phyloP scores from a whole-genome alignment of 1,140 invertebrate genomes.

The Penaeus chinensis region DNA sequence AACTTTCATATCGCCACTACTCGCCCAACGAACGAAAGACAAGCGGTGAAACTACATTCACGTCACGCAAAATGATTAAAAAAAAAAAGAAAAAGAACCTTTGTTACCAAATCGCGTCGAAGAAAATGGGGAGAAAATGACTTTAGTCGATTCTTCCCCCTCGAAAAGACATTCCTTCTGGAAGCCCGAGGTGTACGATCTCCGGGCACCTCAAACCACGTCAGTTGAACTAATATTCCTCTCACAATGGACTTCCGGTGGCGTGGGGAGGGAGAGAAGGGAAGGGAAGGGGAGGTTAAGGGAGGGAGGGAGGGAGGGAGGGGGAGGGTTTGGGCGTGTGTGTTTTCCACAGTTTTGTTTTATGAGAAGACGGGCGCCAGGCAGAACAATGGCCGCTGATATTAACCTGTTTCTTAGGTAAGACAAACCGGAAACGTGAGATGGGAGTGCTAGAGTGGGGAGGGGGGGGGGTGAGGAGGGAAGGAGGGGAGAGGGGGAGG shows the following conservation, averaged over 20 bases:
- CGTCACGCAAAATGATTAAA: too few relatives aligned
- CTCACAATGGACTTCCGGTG: conserved; percentile 56
- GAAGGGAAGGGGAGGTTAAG: too few relatives aligned
- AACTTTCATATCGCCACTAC: too few relatives aligned
- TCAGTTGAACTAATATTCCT: conserved; percentile 57
- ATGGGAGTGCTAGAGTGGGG: not conserved
- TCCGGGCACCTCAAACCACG: conserved; percentile 38
- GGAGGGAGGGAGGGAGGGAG: too few relatives aligned
- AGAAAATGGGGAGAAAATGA: too few relatives aligned
- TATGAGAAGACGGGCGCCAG: conserved; percentile 38
- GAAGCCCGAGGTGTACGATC: not conserved
- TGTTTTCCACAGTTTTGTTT: conserved; percentile 46
- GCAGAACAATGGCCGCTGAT: conserved; percentile 42
- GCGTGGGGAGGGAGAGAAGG: too few relatives aligned
- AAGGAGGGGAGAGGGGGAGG: not conserved
- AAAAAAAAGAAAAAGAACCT: too few relatives aligned
- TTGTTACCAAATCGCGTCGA: too few relatives aligned
- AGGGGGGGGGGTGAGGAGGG: not conserved
- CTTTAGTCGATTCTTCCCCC: too few relatives aligned
- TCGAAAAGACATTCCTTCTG: too few relatives aligned
- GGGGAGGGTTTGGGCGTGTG: conserved; percentile 42
- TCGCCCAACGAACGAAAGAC: too few relatives aligned
- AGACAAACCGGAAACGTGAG: conserved; percentile 45
- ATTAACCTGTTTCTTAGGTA: conserved; percentile 53
- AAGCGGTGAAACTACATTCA: too few relatives aligned